phyloP scores from a whole-genome alignment of 2,113 vertebrate species.

The Fulmarus glacialis region DNA sequence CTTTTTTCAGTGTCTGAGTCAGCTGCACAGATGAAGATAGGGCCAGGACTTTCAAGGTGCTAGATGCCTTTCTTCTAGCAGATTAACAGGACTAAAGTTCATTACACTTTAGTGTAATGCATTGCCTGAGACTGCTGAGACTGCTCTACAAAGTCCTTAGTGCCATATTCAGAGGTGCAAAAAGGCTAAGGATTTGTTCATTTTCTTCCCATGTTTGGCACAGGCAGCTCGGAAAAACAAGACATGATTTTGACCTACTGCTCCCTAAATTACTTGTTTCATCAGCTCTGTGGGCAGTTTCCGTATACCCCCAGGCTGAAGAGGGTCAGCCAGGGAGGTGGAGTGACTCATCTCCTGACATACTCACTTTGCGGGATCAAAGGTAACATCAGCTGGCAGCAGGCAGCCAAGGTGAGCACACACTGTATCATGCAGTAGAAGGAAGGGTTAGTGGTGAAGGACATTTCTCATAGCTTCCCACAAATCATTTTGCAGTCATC shows the following conservation, averaged over 20 bases:
- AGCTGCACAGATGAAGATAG: background rate
- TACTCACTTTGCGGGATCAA: background rate
- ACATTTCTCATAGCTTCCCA: background rate
- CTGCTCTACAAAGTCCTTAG: background rate
- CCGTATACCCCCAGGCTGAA: background rate
- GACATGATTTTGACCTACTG: background rate
- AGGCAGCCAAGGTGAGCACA: background rate
- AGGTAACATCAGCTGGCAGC: background rate
- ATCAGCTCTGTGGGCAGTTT: background rate
- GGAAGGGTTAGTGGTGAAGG: background rate
- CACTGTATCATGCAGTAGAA: background rate
- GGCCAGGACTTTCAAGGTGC: background rate
- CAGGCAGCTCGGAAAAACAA: background rate
- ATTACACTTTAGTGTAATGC: background rate
- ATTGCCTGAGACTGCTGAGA: background rate
- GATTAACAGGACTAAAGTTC: background rate
- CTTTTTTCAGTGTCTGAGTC: background rate
- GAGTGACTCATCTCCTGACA: slow-evolving; percentile 8
- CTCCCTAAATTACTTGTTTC: background rate
- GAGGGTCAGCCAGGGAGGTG: background rate
- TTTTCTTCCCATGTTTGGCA: background rate
- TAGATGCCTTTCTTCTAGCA: background rate
- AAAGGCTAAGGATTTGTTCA: background rate
- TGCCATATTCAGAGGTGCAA: background rate
- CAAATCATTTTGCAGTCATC: background rate